These are phyloP conservation scores for Bombyx huttoni DNA, from an alignment of 2,888 invertebrate genomes.

Conservation along the genomic window DNA sequence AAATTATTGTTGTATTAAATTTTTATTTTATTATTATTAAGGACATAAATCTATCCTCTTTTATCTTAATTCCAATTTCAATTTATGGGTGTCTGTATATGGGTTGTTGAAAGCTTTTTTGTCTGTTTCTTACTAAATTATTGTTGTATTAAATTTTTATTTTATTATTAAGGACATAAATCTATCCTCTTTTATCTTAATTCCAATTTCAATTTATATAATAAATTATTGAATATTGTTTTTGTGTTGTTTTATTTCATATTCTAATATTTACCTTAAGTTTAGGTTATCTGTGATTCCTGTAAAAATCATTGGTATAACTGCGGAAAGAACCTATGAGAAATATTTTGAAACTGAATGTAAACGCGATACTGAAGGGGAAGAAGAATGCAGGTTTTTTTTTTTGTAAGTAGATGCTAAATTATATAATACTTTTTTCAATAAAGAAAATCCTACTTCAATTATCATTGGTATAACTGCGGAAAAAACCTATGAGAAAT, in stretches of 20 bases:
- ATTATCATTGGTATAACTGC: too few relatives aligned
- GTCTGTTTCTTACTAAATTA: constrained; percentile 37
- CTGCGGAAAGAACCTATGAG: background rate
- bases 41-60: constrained; percentile 51
- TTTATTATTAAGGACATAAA: constrained; percentile 40
- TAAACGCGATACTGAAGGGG: too few relatives aligned
- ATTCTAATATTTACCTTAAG: too few relatives aligned
- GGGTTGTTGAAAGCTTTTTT: constrained; percentile 52
- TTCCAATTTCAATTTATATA: constrained; percentile 46
- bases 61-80: constrained; percentile 24
- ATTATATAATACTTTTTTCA: too few relatives aligned
- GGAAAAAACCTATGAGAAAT: background rate
- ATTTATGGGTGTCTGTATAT: constrained; percentile 56
- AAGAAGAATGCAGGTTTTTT: too few relatives aligned
- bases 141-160: constrained; percentile 43
- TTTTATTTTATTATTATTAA: constrained; percentile 44
- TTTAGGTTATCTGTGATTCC: background rate
- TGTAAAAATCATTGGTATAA: background rate
- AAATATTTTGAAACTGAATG: constrained; percentile 8
- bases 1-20: constrained; percentile 37
- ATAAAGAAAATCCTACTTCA: too few relatives aligned
- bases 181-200: constrained; percentile 50
- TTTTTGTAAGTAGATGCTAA: too few relatives aligned
- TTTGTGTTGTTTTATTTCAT: constrained; percentile 9
- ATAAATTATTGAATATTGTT: constrained; percentile 57